Base-by-base conservation (phyloP, 2,888 invertebrate genomes). In the Nebria salina region DNA sequence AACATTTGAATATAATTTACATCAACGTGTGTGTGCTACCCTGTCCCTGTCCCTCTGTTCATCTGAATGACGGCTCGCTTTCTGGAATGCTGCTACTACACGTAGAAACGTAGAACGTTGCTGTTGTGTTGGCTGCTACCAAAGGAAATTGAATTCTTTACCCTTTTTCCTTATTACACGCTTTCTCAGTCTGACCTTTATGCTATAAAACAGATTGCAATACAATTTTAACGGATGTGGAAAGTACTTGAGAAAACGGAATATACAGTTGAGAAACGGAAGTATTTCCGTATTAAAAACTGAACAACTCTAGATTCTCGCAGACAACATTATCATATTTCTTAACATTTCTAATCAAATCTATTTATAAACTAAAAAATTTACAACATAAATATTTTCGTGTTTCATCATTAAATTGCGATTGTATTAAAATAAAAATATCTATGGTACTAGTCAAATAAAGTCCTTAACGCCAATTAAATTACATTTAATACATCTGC, bases 131-230 rank as follows among this genome's bases (percentile, higher is more conserved):
- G 8, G 68, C 68, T 25, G 7, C 6, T 11, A 25, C 70, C 77
- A 68, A 72, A 72, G 72, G 77, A 77, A 77, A 77, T 77, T 77
- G 77, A 77, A 77, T 77, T 77, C 72, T 77, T 77, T 77, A 77
- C 72, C 77, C 77, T 77, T 77, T 72, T 72, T 65, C 65, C 65
- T 77, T 77, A 72, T 77, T 77, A 66, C 77, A 72, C 72, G 65
- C 72, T 77, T 77, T 65, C 66, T 77, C 72, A 77, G 73, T 77
- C 72, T 65, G 72, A 72, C 54, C 54, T 54, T 54, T 54, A 8
- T 8, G 54, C 8, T 54, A 8, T 54, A 13, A 54, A 54, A 54
- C 54, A 54, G 54, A 54, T 54, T 54, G 54, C 7, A 54, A 54
- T 54, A 54, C 54, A 54, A 54, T 54, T 54, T 54, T 54, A 54